Base-by-base conservation (phyloP, 2,888 invertebrate species). In the Cartodere bifasciata region DNA sequence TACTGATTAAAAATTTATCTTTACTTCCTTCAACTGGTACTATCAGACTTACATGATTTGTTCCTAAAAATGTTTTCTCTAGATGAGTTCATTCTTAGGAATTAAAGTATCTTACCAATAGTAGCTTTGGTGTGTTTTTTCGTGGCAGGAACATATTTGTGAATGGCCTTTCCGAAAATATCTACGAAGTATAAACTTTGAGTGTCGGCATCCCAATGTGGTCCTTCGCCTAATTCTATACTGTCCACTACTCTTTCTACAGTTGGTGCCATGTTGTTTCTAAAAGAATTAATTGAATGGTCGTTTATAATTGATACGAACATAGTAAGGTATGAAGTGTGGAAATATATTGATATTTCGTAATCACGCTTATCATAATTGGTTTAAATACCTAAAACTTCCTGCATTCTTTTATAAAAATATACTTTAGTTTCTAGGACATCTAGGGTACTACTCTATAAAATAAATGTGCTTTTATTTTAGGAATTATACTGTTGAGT, bases 141-240 rank as follows among this genome's bases (percentile, higher is more conserved):
- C 4, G 45, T 46, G 5, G 43, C 33, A 4, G 42, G 43, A n/a
- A 39, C 41, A 28, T 51, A 52, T 40, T 40, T 47, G 29, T 50
- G 46, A 4, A 51, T 47, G 4, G 36, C 35, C 31, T 45, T 45
- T 25, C 46, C 46, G 7, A 47, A 46, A 34, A 78, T 68, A 53
- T 78, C 76, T 38, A 77, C 74, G 52, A 67, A 77, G 56, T 72
- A 77, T 3, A 79, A 60, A 22, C 62, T 68, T 50, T 74, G 69
- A 17, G 65, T 63, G 15, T 52, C 54, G 23, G 62, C 58, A 52
- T 74, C 72, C 78, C 78, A 80, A 53, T 78, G 77, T 1, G 79
- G 79, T 13, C 77, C 77, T 56, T 80, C 79, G 35, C 78, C 78
- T 28, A 77, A 58, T 47, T 62, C 55, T 39, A 67, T 61, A 2